A percentile compares a stretch with the other conserved stretches of the same genome.
phyloP scores from a whole-genome alignment of 1,140 invertebrate genomes.

The Philotrypesis tridentata region DNA sequence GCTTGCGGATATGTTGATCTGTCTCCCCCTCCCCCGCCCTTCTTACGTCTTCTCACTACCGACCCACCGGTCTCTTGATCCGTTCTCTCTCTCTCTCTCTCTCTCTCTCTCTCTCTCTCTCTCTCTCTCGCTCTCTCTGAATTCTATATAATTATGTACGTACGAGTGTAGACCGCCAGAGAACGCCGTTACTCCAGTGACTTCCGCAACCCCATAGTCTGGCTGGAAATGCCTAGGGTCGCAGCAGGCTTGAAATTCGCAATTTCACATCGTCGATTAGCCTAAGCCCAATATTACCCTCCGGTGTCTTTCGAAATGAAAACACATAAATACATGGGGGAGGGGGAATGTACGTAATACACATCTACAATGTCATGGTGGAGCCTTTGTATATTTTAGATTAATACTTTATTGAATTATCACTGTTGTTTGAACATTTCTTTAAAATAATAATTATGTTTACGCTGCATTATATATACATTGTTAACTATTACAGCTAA shows the following conservation, averaged over 20 bases:
- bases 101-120: too few species aligned
- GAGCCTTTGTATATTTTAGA: not conserved
- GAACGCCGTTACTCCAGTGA: not conserved
- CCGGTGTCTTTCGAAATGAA: not conserved
- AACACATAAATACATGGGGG: slow-evolving; percentile 15
- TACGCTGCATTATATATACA: too few species aligned
- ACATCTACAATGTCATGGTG: not conserved
- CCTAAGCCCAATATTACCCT: not conserved
- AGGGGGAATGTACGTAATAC: not conserved
- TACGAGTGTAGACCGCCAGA: not conserved
- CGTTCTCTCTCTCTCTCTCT: too few species aligned
- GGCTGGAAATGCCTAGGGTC: not conserved
- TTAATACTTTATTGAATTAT: too few species aligned
- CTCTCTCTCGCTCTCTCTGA: too few species aligned
- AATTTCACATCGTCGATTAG: slow-evolving; percentile 10
- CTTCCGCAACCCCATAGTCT: not conserved
- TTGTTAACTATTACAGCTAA: too few species aligned
- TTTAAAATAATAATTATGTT: too few species aligned
- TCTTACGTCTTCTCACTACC: not conserved
- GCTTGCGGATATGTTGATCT: not conserved
- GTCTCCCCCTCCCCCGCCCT: not conserved
- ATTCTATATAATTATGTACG: too few species aligned
- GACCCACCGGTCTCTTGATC: not conserved
- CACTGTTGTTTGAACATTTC: too few species aligned
- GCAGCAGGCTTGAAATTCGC: slow-evolving; percentile 13